A percentile compares a stretch with the other conserved stretches of the same genome.
Evolutionary conservation across 1,140 invertebrate genomes (phyloP).

Genomic region (Centruroides sculpturatus): DNA sequence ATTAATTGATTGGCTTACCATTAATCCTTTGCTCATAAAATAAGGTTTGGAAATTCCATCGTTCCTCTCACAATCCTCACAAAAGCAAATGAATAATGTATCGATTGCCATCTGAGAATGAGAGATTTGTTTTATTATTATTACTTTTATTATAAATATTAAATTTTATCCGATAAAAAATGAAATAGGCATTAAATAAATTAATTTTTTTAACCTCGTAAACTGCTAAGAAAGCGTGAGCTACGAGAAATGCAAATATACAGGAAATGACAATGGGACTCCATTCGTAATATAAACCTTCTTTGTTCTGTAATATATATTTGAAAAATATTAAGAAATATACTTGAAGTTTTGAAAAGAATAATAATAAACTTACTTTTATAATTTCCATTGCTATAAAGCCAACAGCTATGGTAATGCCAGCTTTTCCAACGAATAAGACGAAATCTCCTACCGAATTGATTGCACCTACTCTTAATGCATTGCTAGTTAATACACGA

Average conservation of each 20-base stretch:
- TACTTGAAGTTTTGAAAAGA: not conserved
- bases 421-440: slow-evolving; percentile 75
- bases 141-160: not conserved
- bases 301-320: slow-evolving; percentile 32
- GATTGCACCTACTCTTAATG: slow-evolving; percentile 72
- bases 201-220: slow-evolving; percentile 56
- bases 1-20: slow-evolving; percentile 30
- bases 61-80: slow-evolving; percentile 65
- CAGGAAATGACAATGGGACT: slow-evolving; percentile 73
- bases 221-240: slow-evolving; percentile 79
- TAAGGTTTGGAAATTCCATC: slow-evolving; percentile 55
- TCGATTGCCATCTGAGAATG: slow-evolving; percentile 77
- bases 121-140: slow-evolving; percentile 1
- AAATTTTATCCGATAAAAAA: too few species aligned
- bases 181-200: too few species aligned
- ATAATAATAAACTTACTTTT: slow-evolving; percentile 32
- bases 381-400: slow-evolving; percentile 47
- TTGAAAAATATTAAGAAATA: not conserved
- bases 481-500: slow-evolving; percentile 62
- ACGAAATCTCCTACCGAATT: slow-evolving; percentile 91
- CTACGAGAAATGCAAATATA: slow-evolving; percentile 80
- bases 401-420: slow-evolving; percentile 64
- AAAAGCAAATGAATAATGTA: slow-evolving; percentile 84
- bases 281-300: slow-evolving; percentile 49
- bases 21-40: slow-evolving; percentile 55